Evolutionary conservation across 1,140 invertebrate species (phyloP).

Genomic region (Meloidogyne hapla): DNA sequence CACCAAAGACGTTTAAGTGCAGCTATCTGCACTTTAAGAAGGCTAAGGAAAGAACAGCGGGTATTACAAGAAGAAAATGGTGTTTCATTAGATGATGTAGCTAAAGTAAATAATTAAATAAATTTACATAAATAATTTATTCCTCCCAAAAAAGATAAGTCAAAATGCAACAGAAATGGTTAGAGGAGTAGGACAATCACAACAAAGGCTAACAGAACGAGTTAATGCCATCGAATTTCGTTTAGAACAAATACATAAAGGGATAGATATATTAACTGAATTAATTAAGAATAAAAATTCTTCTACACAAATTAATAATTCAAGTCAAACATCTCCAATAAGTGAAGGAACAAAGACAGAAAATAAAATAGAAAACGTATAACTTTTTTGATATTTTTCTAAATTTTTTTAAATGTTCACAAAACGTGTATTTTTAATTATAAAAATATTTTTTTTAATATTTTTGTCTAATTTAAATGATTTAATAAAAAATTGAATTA

Average conservation of each 20-base stretch:
- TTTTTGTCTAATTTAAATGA: too few species aligned
- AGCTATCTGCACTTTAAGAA: constrained; percentile 10
- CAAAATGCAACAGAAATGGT: constrained; percentile 1
- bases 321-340: neutral
- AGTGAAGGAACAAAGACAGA: neutral
- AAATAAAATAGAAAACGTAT: neutral
- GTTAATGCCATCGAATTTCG: constrained; percentile 6
- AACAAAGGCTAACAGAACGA: neutral
- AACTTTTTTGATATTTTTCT: neutral
- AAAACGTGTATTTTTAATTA: too few species aligned
- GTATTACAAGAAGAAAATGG: constrained; percentile 16
- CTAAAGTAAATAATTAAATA: neutral
- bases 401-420: too few species aligned
- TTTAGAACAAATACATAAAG: constrained; percentile 10
- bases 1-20: constrained; percentile 11
- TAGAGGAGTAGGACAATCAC: neutral
- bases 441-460: too few species aligned
- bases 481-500: too few species aligned
- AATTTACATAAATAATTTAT: neutral
- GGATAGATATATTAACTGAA: neutral
- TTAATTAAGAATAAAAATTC: neutral
- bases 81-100: constrained; percentile 8
- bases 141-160: neutral
- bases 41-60: constrained; percentile 7
- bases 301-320: too few species aligned